phyloP scores from a whole-genome alignment of 2,797 vertebrate species.

The Betta splendens region DNA sequence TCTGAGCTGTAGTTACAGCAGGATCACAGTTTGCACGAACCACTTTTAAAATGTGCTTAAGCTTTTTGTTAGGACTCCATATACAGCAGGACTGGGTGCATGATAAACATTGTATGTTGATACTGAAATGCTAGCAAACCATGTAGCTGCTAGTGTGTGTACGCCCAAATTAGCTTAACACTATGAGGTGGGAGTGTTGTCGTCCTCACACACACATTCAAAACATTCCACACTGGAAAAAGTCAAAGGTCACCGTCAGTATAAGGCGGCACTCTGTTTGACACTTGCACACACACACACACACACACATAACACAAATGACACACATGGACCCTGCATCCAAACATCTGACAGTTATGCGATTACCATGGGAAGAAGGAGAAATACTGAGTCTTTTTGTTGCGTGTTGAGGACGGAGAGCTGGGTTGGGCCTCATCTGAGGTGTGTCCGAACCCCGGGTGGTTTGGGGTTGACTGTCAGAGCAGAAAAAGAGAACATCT shows the following conservation, averaged over 20 bases:
- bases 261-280: conserved; percentile 50
- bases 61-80: conserved; percentile 3
- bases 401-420: conserved; percentile 6
- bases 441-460: conserved; percentile 82
- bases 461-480: conserved; percentile 82
- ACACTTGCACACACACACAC: conserved; percentile 26
- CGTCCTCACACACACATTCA: conserved; percentile 68
- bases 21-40: not conserved
- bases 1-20: not conserved
- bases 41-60: not conserved
- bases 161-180: conserved; percentile 23
- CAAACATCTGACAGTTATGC: conserved; percentile 22
- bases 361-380: conserved; percentile 9
- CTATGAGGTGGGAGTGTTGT: conserved; percentile 39
- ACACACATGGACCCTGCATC: conserved; percentile 14
- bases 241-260: conserved; percentile 66
- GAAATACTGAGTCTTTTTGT: conserved; percentile 8
- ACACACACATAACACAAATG: conserved; percentile 25
- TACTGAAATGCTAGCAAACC: conserved; percentile 5
- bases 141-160: conserved; percentile 13
- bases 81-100: not conserved
- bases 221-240: conserved; percentile 76
- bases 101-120: not conserved
- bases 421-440: conserved; percentile 73
- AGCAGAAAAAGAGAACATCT: conserved; percentile 2